Evolutionary conservation across 2,888 invertebrate species (phyloP).

Genomic region (Eupithecia inturbata): DNA sequence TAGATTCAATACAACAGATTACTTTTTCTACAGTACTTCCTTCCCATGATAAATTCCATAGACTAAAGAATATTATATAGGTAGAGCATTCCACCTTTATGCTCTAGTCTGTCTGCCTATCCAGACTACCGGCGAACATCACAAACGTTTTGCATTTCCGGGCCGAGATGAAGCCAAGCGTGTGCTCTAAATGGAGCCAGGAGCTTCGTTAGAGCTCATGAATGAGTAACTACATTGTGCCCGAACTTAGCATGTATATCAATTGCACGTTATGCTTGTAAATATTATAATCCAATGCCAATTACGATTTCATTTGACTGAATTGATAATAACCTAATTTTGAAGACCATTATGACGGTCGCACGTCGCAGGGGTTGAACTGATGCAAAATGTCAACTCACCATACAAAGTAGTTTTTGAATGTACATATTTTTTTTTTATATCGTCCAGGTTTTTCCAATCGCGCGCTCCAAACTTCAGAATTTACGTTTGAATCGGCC

Average conservation of each 20-base stretch:
- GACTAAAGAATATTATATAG: not conserved
- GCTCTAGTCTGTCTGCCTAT: not conserved
- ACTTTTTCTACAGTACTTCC: not conserved
- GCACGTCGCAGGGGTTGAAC: too few species aligned
- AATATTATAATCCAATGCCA: too few species aligned
- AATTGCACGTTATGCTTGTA: not conserved
- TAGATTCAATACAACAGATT: not conserved
- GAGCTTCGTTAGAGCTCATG: not conserved
- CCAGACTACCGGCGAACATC: constrained; percentile 11
- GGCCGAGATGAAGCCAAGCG: constrained; percentile 27
- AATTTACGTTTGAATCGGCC: not conserved
- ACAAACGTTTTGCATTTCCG: constrained; percentile 30
- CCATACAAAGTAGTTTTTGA: not conserved
- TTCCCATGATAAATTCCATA: not conserved
- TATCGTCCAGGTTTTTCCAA: too few species aligned
- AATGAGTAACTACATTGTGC: not conserved
- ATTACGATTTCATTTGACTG: not conserved
- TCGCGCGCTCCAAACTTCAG: not conserved
- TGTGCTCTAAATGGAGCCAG: constrained; percentile 18
- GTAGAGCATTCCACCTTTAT: not conserved
- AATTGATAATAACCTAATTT: not conserved
- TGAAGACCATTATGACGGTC: not conserved
- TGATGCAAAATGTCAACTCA: too few species aligned
- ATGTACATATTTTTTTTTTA: too few species aligned
- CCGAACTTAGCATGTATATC: not conserved